Evolutionary conservation across 2,888 invertebrate species (phyloP).

Genomic region (Hydrotaea diabolus): DNA sequence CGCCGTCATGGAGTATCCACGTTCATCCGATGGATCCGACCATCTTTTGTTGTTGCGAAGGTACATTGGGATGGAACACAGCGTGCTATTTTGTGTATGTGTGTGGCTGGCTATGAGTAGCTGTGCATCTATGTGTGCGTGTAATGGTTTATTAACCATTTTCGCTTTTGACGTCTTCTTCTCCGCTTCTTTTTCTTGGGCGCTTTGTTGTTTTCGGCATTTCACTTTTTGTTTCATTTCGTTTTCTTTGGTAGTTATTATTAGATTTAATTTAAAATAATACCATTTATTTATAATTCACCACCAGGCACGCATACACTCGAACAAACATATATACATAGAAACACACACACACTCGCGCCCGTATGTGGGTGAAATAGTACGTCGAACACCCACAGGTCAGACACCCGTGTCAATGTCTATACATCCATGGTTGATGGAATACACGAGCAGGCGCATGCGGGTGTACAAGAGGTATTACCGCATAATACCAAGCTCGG

Average conservation of each 20-base stretch:
- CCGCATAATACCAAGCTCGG: conserved; percentile 37
- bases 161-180: conserved; percentile 10
- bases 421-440: conserved; percentile 11
- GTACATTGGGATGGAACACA: conserved; percentile 3
- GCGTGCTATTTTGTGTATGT: neutral
- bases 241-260: conserved; percentile 37
- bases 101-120: too few relatives aligned
- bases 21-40: neutral
- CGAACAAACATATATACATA: too few relatives aligned
- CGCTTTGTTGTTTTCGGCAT: conserved; percentile 49
- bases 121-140: neutral
- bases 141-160: conserved; percentile 15
- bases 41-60: conserved; percentile 6
- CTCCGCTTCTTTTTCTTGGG: neutral
- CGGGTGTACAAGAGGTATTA: conserved; percentile 16
- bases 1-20: neutral
- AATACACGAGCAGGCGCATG: neutral
- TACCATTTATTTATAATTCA: conserved; percentile 52
- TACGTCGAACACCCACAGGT: conserved; percentile 56
- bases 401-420: conserved; percentile 52
- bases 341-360: too few relatives aligned
- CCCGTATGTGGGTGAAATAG: neutral
- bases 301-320: conserved; percentile 32
- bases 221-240: conserved; percentile 55
- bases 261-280: conserved; percentile 31